Conservation (phyloP, 1,140 invertebrate genomes). For the Tetragonula clypearis region DNA sequence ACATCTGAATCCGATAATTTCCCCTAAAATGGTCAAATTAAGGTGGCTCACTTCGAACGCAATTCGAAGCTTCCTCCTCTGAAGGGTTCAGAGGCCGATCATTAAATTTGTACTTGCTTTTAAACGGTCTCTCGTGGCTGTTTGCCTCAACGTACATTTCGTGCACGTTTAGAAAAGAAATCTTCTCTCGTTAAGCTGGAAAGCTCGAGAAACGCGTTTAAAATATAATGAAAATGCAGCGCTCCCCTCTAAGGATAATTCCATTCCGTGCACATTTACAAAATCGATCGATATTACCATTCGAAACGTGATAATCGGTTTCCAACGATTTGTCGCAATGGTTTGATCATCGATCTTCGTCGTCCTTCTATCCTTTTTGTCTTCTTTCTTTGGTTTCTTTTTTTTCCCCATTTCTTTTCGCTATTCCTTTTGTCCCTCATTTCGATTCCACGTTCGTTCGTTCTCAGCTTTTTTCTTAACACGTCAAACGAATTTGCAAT, state of each 20-base stretch:
- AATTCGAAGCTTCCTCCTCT: neutral
- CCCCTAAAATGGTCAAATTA: neutral
- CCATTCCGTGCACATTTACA: neutral
- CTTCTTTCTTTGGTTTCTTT: neutral
- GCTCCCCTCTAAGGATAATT: neutral
- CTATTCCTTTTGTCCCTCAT: neutral
- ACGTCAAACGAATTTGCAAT: too few species aligned
- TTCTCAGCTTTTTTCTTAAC: neutral
- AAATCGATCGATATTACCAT: slow-evolving; percentile 43
- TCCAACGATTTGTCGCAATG: slow-evolving; percentile 60
- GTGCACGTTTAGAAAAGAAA: neutral
- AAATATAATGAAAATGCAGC: slow-evolving; percentile 11
- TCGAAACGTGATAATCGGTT: slow-evolving; percentile 53
- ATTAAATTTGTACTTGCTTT: neutral
- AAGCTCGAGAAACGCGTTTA: neutral
- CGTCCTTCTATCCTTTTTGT: neutral
- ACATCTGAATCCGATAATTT: neutral
- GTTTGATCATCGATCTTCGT: slow-evolving; percentile 46
- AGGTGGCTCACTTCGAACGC: neutral
- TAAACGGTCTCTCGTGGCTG: neutral
- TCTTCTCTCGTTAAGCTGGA: neutral
- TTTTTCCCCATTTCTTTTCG: too few species aligned
- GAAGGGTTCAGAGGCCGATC: neutral
- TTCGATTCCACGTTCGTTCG: neutral
- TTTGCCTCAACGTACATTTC: neutral